Conservation (phyloP, 2,888 invertebrate genomes). For the Temnothorax rugatulus region DNA sequence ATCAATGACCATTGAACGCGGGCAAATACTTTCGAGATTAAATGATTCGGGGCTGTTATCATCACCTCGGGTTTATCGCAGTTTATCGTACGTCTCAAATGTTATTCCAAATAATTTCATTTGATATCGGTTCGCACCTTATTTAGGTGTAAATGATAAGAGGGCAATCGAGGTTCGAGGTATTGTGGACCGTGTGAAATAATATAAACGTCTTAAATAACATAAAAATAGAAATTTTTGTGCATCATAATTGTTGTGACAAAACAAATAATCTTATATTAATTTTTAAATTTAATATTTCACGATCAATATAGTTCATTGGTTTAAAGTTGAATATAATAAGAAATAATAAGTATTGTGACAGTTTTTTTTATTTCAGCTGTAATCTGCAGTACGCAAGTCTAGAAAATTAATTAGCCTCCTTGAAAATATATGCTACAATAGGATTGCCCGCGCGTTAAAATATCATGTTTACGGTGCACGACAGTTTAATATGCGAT, state of each 20-base stretch:
- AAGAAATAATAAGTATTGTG: not conserved
- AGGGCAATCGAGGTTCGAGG: not conserved
- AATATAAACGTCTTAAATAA: not conserved
- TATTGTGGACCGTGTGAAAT: not conserved
- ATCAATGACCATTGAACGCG: conserved; percentile 31
- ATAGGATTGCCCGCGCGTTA: not conserved
- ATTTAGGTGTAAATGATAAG: not conserved
- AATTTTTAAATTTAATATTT: not conserved
- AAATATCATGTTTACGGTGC: conserved; percentile 11
- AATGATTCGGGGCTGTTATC: conserved; percentile 3
- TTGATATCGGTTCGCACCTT: not conserved
- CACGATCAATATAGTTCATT: not conserved
- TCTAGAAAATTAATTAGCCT: not conserved
- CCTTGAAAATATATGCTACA: not conserved
- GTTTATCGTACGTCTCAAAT: not conserved
- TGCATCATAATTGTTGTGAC: not conserved
- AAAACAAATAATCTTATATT: not conserved
- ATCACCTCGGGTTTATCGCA: not conserved
- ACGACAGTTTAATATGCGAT: conserved; percentile 17
- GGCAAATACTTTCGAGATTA: not conserved
- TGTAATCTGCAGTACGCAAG: not conserved
- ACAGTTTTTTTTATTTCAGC: not conserved
- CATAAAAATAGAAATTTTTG: not conserved
- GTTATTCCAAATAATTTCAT: not conserved
- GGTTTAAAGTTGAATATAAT: not conserved